A percentile compares a stretch with the other conserved stretches of the same genome.
Conservation (phyloP, 2,888 invertebrate genomes). For the Sminthurinus aureus region DNA sequence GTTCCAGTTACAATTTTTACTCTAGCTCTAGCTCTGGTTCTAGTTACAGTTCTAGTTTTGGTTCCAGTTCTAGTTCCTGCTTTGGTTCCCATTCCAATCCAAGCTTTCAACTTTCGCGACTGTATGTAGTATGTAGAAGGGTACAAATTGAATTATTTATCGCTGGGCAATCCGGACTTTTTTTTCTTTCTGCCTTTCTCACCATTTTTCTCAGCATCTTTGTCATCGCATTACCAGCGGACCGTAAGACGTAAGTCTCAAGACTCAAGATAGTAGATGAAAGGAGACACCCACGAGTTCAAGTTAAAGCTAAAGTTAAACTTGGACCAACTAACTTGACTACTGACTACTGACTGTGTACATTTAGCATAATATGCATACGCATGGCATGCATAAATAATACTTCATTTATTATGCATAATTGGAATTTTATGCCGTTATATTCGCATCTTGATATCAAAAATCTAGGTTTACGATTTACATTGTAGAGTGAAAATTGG, state of each 20-base stretch:
- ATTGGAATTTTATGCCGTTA: too few species aligned
- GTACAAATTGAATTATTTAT: slow-evolving; percentile 35
- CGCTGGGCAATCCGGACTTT: slow-evolving; percentile 37
- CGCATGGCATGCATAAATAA: too few species aligned
- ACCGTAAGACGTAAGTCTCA: too few species aligned
- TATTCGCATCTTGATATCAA: too few species aligned
- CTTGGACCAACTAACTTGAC: too few species aligned
- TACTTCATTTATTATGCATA: too few species aligned
- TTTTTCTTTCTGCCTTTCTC: slow-evolving; percentile 24
- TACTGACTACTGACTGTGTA: too few species aligned
- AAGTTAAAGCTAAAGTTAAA: too few species aligned
- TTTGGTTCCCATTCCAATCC: neutral
- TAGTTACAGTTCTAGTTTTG: neutral
- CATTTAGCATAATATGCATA: too few species aligned
- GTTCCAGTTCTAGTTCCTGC: neutral
- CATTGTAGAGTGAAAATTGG: too few species aligned
- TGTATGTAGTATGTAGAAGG: neutral
- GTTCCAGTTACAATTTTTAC: slow-evolving; percentile 1
- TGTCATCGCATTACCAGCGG: slow-evolving; percentile 27
- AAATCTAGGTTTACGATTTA: too few species aligned
- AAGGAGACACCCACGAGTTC: too few species aligned
- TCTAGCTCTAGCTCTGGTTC: neutral
- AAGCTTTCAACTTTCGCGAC: neutral
- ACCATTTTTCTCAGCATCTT: slow-evolving; percentile 33
- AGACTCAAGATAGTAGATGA: slow-evolving; percentile 22